Evolutionary conservation across 2,113 vertebrate species (phyloP).

Genomic region (Heterotilapia buettikoferi): DNA sequence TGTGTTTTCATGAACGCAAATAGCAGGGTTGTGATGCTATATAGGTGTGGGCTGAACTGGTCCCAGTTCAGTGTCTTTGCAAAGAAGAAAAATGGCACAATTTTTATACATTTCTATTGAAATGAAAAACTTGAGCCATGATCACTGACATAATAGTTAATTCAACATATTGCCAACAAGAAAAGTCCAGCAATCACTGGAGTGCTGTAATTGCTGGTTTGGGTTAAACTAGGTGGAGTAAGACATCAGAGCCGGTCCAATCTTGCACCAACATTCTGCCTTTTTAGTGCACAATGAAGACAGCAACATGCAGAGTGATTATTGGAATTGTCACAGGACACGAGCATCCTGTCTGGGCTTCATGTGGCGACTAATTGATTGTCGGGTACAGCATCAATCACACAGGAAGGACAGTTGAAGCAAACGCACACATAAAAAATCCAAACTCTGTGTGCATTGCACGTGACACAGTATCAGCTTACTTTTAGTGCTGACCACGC

Average conservation of each 20-base stretch:
- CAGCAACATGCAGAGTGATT: not conserved
- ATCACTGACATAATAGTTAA: not conserved
- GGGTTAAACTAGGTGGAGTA: not conserved
- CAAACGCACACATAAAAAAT: not conserved
- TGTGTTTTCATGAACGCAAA: not conserved
- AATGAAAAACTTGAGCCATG: not conserved
- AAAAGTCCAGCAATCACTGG: not conserved
- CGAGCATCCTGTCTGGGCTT: not conserved
- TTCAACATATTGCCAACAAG: not conserved
- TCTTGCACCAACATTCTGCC: not conserved
- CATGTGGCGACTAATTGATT: not conserved
- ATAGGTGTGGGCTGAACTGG: not conserved
- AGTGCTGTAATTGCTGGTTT: not conserved
- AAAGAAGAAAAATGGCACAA: not conserved
- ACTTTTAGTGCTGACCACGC: not conserved
- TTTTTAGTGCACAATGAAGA: not conserved
- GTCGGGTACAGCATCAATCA: not conserved
- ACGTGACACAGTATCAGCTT: not conserved
- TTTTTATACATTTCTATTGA: not conserved
- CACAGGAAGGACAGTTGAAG: not conserved
- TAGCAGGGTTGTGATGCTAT: not conserved
- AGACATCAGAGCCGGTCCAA: not conserved
- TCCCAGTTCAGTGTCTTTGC: not conserved
- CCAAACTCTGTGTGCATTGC: not conserved
- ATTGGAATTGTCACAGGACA: not conserved